Base-by-base conservation (phyloP, 1,140 invertebrate species). In the Drosophila arizonae region DNA sequence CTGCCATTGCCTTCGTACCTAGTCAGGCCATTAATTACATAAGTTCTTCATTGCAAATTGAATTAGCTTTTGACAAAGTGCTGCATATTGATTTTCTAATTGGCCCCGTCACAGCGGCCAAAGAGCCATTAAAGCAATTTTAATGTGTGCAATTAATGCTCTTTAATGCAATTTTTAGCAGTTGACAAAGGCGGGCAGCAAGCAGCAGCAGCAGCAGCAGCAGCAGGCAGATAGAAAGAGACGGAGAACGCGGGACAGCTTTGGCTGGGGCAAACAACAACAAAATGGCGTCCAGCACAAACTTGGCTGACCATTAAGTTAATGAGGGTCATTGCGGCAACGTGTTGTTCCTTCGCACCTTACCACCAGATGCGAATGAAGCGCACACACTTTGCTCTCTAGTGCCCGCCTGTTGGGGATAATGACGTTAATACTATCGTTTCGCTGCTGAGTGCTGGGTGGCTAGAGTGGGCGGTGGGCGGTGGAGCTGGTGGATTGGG, bases 1-100 rank as follows among this genome's bases (percentile, higher is more conserved):
- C 4, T 30, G 28, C 4, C 6, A 1, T 4, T 30, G 46, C 15
- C 41, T 41, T 9, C 3, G 6, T 10, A 2, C 15, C 50, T 52
- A 52, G 15, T 11, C 17, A 15, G 57, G n/a, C 46, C 56, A 81
- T 81, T 81, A 74, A 81, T 81, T 81, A 69, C 63, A 77, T 67
- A 72, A 51, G 78, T 64, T 64, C 73, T 75, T 63, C 68, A 51
- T 57, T 68, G 76, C 60, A 85, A 85, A 85, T 86, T 85, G 68
- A 85, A 85, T 85, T 81, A 81, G 81, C 45, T 86, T 86, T 79
- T 85, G 77, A 77, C 81, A 85, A 75, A 85, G 81, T 85, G 81
- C 77, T 65, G 72, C 75, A 76, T 81, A 85, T 85, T 85, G 81
- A 85, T 86, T 85, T 85, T 85, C 78, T 85, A 85, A 85, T 86